phyloP scores from a whole-genome alignment of 1,140 invertebrate species.

The Acromyrmex echinatior region DNA sequence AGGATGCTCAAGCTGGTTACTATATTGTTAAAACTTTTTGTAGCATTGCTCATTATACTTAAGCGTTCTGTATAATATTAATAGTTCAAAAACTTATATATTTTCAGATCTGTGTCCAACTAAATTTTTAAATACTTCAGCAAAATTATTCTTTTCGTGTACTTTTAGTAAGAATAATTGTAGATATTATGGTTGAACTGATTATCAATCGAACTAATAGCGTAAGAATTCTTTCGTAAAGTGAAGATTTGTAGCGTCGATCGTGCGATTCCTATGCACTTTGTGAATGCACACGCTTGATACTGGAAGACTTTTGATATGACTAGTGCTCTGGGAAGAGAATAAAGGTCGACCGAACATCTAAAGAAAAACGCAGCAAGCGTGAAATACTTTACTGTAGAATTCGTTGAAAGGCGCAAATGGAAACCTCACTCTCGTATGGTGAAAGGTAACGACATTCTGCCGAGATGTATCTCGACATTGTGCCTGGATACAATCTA shows the following conservation, averaged over 20 bases:
- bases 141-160: no score
- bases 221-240: neutral
- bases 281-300: conserved; percentile 54
- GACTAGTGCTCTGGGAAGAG: conserved; percentile 41
- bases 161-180: neutral
- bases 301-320: conserved; percentile 45
- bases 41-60: no score
- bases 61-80: no score
- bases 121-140: no score
- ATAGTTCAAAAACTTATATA: no score
- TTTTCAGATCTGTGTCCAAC: no score
- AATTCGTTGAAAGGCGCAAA: conserved; percentile 77
- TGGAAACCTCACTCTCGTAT: conserved; percentile 75
- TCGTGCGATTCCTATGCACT: conserved; percentile 38
- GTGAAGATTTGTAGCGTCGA: conserved; percentile 34
- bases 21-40: no score
- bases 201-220: conserved; percentile 8
- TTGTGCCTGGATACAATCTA: conserved; percentile 75
- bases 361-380: conserved; percentile 57
- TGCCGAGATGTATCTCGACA: conserved; percentile 70
- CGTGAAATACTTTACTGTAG: conserved; percentile 63
- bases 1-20: no score
- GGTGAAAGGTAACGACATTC: conserved; percentile 78
- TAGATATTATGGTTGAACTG: neutral
- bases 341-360: conserved; percentile 51